Base-by-base conservation (phyloP, 2,797 vertebrate species). In the Zalophus californianus region DNA sequence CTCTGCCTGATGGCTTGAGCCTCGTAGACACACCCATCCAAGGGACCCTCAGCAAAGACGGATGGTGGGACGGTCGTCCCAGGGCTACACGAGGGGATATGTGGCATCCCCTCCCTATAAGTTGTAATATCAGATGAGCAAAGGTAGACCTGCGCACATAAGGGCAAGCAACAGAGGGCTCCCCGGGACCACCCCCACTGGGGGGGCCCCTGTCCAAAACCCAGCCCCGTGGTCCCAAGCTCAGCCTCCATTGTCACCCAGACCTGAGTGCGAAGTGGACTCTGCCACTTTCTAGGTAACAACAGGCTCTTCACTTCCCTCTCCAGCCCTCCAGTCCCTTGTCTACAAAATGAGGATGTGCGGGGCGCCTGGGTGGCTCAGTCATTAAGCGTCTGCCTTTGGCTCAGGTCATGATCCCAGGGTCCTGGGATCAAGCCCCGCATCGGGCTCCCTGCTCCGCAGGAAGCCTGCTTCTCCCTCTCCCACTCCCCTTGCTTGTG, bases 181-280 rank as follows among this genome's bases (percentile, higher is more conserved):
- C 84, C 89, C 56, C 0, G 2, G 15, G 84, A 27, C 62, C 29
- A 5, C 50, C 58, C 41, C 9, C 5, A 16, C 7, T 1, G 0
- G 0, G 15, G 15, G 15, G 66, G 12, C 0, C 0, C 48, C 32
- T 0, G 0, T 15, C 85, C 21, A 8, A 48, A 58, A 56, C 35
- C 48, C 13, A 7, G 50, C 16, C 75, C 70, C 29, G 1, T 4
- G 3, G 12, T 29, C 66, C 86, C 10, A 27, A 25, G 44, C 66
- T 91, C 62, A 20, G 70, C 9, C 60, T 70, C 16, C 11, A 5
- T 35, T 35, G 80, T 84, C 85, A 80, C 50, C 23, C 54, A 3
- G 54, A 70, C 54, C 77, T 12, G 48, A 10, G 48, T 11, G 18
- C 64, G 20, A 2, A 18, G 10, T 0, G 0, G 66, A 48, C 35